Conservation (phyloP, 1,140 invertebrate species). For the Trinorchestia longiramus region DNA sequence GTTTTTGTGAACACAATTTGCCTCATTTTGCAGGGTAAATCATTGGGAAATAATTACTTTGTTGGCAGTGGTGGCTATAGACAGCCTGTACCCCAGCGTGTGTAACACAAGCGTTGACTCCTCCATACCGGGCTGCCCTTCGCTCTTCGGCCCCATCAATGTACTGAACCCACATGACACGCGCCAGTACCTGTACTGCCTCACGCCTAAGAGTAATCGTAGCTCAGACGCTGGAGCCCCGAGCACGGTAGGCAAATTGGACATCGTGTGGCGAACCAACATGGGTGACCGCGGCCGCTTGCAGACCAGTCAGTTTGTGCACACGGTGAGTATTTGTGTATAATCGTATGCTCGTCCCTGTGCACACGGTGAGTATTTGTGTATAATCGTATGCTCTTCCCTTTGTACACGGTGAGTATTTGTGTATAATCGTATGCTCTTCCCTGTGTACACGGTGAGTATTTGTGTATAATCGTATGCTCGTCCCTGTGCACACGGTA, state of each 20-base stretch:
- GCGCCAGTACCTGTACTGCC: conserved; percentile 93
- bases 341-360: background rate
- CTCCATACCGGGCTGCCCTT: conserved; percentile 75
- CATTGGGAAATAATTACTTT: background rate
- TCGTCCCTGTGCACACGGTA: background rate
- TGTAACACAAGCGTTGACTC: conserved; percentile 48
- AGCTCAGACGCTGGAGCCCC: background rate
- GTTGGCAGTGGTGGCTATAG: conserved; percentile 4
- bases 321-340: conserved; percentile 77
- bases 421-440: too few relatives aligned
- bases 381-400: background rate
- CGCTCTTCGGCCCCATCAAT: conserved; percentile 87
- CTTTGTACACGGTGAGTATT: background rate
- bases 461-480: background rate
- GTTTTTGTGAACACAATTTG: background rate
- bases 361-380: background rate
- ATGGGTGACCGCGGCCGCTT: conserved; percentile 94
- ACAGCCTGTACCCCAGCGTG: background rate
- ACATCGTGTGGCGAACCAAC: conserved; percentile 97
- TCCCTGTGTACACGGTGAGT: conserved; percentile 81
- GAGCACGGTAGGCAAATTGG: conserved; percentile 88
- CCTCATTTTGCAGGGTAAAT: background rate
- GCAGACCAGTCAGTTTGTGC: conserved; percentile 94
- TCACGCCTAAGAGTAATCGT: conserved; percentile 75
- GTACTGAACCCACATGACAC: conserved; percentile 77